Conservation (phyloP, 2,888 invertebrate species). For the Pterostichus madidus region DNA sequence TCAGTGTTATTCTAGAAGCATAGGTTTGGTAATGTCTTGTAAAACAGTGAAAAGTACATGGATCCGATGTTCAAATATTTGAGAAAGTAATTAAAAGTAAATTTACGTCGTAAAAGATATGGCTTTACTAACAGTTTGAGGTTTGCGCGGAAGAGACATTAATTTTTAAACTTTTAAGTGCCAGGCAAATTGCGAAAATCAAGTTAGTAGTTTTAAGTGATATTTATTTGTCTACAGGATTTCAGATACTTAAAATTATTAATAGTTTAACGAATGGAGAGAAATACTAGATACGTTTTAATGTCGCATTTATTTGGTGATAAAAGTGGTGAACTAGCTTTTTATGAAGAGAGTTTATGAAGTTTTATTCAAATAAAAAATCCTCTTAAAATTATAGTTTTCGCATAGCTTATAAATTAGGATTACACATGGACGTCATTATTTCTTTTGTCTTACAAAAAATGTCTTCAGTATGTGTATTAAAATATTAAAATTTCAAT, state of each 20-base stretch:
- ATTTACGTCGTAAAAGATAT: conserved; percentile 37
- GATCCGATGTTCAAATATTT: conserved; percentile 32
- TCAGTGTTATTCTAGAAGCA: background rate
- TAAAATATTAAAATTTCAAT: too few relatives aligned
- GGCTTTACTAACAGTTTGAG: conserved; percentile 39
- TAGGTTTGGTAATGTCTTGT: background rate
- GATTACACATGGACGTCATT: too few relatives aligned
- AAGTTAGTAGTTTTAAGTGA: conserved; percentile 48
- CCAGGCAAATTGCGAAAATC: conserved; percentile 45
- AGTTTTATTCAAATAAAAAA: too few relatives aligned
- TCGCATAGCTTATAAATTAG: too few relatives aligned
- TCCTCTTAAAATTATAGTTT: too few relatives aligned
- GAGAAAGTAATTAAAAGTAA: conserved; percentile 49
- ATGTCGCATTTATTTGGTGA: conserved; percentile 4
- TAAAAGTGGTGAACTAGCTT: background rate
- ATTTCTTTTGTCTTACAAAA: too few relatives aligned
- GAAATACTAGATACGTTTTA: conserved; percentile 19
- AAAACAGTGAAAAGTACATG: conserved; percentile 30
- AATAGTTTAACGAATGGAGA: conserved; percentile 18
- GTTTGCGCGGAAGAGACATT: conserved; percentile 30
- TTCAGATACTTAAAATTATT: conserved; percentile 42
- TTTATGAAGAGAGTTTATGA: too few relatives aligned
- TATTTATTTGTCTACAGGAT: conserved; percentile 54
- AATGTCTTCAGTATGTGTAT: too few relatives aligned
- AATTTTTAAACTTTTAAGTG: conserved; percentile 57